Evolutionary conservation across 2,113 vertebrate genomes (phyloP).

Genomic region (Otus sunia): DNA sequence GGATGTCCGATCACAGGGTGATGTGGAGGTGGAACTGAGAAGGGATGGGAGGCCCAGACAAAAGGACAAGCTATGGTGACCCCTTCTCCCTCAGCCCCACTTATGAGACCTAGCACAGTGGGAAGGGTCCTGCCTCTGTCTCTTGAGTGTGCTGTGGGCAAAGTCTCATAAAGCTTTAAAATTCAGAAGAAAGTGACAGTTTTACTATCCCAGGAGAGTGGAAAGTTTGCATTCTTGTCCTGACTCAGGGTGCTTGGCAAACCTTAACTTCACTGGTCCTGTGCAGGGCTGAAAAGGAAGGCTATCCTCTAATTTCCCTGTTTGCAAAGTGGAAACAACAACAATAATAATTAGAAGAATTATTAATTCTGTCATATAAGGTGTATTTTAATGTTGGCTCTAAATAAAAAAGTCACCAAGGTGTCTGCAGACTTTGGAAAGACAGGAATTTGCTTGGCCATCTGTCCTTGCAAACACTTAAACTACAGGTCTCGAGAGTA

Average conservation of each 20-base stretch:
- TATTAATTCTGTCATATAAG: background rate
- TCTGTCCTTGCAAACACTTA: background rate
- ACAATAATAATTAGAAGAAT: background rate
- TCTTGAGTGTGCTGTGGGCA: background rate
- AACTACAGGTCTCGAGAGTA: background rate
- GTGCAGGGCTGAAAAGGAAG: background rate
- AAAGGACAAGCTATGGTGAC: background rate
- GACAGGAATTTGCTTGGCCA: background rate
- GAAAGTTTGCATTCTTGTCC: background rate
- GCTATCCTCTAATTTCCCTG: background rate
- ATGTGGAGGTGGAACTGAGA: background rate
- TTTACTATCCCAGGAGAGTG: background rate
- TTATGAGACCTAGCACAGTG: background rate
- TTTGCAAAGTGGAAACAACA: background rate
- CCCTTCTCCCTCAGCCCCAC: background rate
- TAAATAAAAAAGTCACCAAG: background rate
- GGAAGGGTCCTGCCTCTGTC: background rate
- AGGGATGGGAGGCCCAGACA: background rate
- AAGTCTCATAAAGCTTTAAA: background rate
- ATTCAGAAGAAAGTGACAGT: background rate
- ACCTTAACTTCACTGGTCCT: background rate
- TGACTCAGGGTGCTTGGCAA: background rate
- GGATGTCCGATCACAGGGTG: accelerated
- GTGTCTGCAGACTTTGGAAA: background rate
- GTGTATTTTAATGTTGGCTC: background rate